Evolutionary conservation across 2,888 invertebrate species (phyloP), one percentile per base, ranked within the genome.

Genomic region (Panorpa germanica): DNA sequence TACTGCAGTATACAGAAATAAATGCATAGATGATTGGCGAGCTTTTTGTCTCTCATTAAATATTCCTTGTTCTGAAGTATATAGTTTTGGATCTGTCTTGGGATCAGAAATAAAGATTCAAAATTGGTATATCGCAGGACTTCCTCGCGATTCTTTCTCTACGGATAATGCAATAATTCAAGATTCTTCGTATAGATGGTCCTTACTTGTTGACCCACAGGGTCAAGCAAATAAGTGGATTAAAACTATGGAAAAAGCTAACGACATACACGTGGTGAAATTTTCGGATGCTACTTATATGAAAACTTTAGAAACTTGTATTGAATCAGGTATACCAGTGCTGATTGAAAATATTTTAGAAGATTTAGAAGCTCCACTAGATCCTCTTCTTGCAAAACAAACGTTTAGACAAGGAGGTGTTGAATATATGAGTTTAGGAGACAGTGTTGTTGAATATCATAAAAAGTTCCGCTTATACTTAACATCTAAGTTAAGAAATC

Each of bases 181-280:
- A 37, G 65, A 67, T 23, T 75, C 76, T 52, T 85, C 88, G 0
- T 66, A 74, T 11, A 65, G 88, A 19, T 90, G 85, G 74, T 86
- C 90, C 2, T 63, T 91, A 19, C 76, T 90, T 50, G 81, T 91
- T 38, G 90, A 91, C 55, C 90, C 90, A 0, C 88, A 90, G 55
- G 78, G 77, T 7, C 88, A 90, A 49, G 90, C 88, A 17, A 85
- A 85, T 46, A 82, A 81, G 48, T 90, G 88, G 88, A 71, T 90
- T 19, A 71, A 81, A 40, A 80, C 80, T 42, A 77, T 82, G 77
- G 88, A 85, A 48, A 48, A 57, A 37, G 40, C 45, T 24, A 52
- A 55, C 43, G 48, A 48, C 0, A 33, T 55, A 2, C 46, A 43
- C 15, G 44, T 47, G 2, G 47, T 53, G 3, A 52, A 55, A 35